Evolutionary conservation across 2,888 invertebrate species (phyloP).

Genomic region (Lingula anatina): DNA sequence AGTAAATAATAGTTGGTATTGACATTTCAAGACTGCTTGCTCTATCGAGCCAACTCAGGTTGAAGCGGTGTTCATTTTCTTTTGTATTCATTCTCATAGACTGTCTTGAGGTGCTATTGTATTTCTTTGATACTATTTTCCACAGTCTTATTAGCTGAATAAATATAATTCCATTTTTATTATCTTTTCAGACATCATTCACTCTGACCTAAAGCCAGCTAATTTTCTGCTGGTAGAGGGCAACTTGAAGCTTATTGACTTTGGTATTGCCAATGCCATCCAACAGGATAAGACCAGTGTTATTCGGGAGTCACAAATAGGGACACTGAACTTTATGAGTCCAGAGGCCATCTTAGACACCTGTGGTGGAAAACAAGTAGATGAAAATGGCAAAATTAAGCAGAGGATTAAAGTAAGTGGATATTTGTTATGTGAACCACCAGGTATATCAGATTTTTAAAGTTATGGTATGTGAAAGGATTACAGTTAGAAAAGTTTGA

Average conservation of each 20-base stretch:
- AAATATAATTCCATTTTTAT: too few species aligned
- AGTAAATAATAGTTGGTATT: not conserved
- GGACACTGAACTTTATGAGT: conserved; percentile 93
- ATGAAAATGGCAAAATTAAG: conserved; percentile 14
- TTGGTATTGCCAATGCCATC: conserved; percentile 85
- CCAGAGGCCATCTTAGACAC: conserved; percentile 66
- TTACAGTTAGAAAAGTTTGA: too few species aligned
- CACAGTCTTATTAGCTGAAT: too few species aligned
- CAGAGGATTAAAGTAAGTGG: conserved; percentile 46
- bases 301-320: conserved; percentile 65
- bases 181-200: conserved; percentile 80
- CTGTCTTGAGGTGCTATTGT: too few species aligned
- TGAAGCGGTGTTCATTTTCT: too few species aligned
- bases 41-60: too few species aligned
- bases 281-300: conserved; percentile 85
- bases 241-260: conserved; percentile 89
- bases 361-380: conserved; percentile 17
- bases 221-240: conserved; percentile 87
- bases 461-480: too few species aligned
- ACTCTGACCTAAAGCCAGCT: conserved; percentile 93
- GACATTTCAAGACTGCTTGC: too few species aligned
- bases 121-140: too few species aligned
- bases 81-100: too few species aligned
- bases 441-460: too few species aligned
- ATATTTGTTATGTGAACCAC: too few species aligned